Base-by-base conservation (phyloP, 2,888 invertebrate species). In the Drosophila recens region DNA sequence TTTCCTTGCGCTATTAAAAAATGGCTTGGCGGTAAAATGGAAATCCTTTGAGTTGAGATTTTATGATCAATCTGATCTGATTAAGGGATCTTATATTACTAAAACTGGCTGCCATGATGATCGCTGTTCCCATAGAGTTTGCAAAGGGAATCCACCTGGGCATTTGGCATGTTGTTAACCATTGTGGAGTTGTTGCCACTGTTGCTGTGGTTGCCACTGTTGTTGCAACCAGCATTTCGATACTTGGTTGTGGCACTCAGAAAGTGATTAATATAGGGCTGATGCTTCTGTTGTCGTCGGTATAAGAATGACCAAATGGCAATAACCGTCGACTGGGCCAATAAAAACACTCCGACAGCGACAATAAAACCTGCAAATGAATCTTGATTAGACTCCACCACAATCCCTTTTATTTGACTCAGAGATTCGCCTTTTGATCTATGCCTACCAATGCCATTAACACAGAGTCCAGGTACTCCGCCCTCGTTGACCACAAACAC, bases 241-340 rank as follows among this genome's bases (percentile, higher is more conserved):
- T 82, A 90, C 33, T 78, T 84, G 13, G 86, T 82, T 33, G 83
- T 64, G 59, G 82, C 69, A 38, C 63, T 76, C 49, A 73, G 59
- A 64, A 72, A 80, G 15, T 72, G 79, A 76, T 73, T 80, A 45
- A 59, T 57, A 66, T 76, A 76, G 54, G 78, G 79, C 58, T 83
- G 82, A 45, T 91, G 87, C 75, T 92, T 93, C 87, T 95, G 95
- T 91, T 96, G 94, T 86, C 96, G 94, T 92, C 97, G 97, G 95
- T 97, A 97, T 91, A 97, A 95, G 93, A 97, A 97, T 76, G 97
- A 96, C 97, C 97, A 97, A 75, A 96, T 96, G 53, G 97, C 96
- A 82, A 98, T 95, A 72, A 98, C 95, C 89, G 96, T 96, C 91
- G 98, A 94, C 94, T 98, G 98, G 27, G 96, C 96, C 56, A 97